Evolutionary conservation across 2,113 vertebrate genomes (phyloP).

Genomic region (Sinocyclocheilus grahami): DNA sequence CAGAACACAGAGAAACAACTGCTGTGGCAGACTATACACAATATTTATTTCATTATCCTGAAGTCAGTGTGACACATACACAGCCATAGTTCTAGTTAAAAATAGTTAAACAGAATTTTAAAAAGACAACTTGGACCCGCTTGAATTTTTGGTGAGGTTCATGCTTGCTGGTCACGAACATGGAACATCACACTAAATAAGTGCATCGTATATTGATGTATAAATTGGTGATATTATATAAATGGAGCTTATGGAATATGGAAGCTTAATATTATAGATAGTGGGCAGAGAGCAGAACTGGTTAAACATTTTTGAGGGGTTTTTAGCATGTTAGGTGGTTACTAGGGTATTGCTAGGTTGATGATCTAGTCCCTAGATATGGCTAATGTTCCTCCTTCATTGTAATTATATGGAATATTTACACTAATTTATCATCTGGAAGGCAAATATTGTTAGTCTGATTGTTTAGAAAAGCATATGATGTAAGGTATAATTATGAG

Average conservation of each 20-base stretch:
- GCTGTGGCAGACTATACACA: not conserved
- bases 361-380: not conserved
- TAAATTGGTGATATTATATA: not conserved
- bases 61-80: slow-evolving; percentile 9
- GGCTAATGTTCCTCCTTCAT: not conserved
- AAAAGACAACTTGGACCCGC: slow-evolving; percentile 28
- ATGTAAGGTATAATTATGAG: not conserved
- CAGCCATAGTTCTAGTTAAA: not conserved
- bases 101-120: not conserved
- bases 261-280: not conserved
- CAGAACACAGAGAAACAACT: slow-evolving; percentile 63
- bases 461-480: not conserved
- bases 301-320: not conserved
- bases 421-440: not conserved
- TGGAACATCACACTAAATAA: not conserved
- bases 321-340: not conserved
- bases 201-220: not conserved
- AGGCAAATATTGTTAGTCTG: not conserved
- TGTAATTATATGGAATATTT: not conserved
- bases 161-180: not conserved
- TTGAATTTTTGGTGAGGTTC: not conserved
- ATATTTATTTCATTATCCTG: slow-evolving; percentile 59
- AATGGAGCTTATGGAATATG: not conserved
- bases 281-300: not conserved
- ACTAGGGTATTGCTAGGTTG: not conserved